Conservation (phyloP, 1,140 invertebrate genomes). For the Fopius arisanus region DNA sequence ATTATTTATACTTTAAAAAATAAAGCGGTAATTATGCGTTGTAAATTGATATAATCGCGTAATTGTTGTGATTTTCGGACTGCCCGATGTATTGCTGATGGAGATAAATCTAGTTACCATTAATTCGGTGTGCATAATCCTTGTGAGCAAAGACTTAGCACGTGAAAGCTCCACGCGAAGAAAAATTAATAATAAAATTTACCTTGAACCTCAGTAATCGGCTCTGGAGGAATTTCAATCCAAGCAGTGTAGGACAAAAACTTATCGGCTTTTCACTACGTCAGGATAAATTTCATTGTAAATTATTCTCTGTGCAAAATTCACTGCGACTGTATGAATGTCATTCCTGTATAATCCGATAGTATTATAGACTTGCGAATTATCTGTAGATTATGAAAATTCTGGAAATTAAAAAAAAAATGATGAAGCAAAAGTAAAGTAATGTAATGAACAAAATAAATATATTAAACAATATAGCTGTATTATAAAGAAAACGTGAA, state of each 20-base stretch:
- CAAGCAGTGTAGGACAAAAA: no score
- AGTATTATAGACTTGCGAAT: conserved; percentile 26
- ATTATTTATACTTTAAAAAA: neutral
- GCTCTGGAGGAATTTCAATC: no score
- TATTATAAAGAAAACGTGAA: neutral
- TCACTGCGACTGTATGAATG: conserved; percentile 29
- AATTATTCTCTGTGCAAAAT: no score
- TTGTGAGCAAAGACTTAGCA: conserved; percentile 8
- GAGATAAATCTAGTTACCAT: neutral
- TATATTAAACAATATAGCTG: neutral
- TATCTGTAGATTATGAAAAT: conserved; percentile 25
- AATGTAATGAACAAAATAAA: conserved; percentile 9
- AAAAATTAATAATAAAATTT: no score
- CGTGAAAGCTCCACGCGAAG: conserved; percentile 3
- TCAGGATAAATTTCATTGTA: no score
- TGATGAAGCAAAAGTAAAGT: neutral
- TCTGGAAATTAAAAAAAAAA: conserved; percentile 9
- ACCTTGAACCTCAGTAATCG: no score
- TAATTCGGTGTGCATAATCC: conserved; percentile 29
- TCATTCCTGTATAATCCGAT: conserved; percentile 26
- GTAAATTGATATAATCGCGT: conserved; percentile 32
- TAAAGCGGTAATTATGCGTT: conserved; percentile 19
- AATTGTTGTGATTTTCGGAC: conserved; percentile 18
- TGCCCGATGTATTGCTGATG: conserved; percentile 2
- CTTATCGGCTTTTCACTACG: no score